Evolutionary conservation across 2,797 vertebrate species (phyloP), one percentile per base, ranked within the genome.

Genomic region (Poeciliopsis presidionis): DNA sequence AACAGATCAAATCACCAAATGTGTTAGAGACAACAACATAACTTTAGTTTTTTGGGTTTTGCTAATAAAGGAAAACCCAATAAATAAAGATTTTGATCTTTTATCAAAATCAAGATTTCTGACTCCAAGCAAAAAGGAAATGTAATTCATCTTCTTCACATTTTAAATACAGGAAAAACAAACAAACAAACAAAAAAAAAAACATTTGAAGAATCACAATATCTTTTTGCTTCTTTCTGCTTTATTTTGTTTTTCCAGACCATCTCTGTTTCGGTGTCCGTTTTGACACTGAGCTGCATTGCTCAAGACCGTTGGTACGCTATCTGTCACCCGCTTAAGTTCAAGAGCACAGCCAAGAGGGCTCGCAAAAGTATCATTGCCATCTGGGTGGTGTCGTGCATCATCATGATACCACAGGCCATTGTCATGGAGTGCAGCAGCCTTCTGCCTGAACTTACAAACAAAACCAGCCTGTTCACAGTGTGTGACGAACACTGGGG

Each of bases 271-370:
- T 99, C 97, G 4, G 98, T 99, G 71, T 99, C 98, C 7, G 98
- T 99, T 18, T 93, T 99, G 79, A 99, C 98, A 0, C 96, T 99
- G 82, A 98, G 98, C 89, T 98, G 97, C 93, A 99, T 99, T 22
- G 97, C 98, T 82, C 95, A 98, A 92, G 98, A 99, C 93, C 97
- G 98, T 78, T 99, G 98, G 98, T 99, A 99, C 61, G 98, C 98
- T 11, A 99, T 99, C 94, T 99, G 98, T 89, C 98, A 98, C 88
- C 98, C 98, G 4, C 94, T 99, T 92, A 97, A 97, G 97, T 99
- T 99, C 94, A 99, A 99, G 95, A 99, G 98, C 94, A 99, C 97
- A 36, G 97, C 97, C 84, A 97, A 95, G 90, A 91, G 98, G 83
- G 97, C 98, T 1, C 96, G 97, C 79, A 97, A 96, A 90, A 98